A percentile compares a stretch with the other conserved stretches of the same genome.
phyloP scores from a whole-genome alignment of 2,888 invertebrate species.

The Pachycephus smyrnensis region DNA sequence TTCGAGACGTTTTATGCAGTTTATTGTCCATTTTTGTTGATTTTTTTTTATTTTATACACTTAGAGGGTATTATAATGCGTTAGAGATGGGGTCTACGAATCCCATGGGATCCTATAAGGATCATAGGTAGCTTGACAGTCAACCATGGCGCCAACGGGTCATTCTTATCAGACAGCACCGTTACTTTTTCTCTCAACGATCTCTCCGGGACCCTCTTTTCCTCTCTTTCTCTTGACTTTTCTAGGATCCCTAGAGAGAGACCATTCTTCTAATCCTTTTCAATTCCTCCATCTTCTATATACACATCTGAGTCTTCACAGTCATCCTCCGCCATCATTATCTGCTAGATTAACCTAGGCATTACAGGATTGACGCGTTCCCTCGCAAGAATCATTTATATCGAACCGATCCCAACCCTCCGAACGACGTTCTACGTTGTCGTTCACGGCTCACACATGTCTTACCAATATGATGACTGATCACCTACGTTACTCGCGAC shows the following conservation, averaged over 20 bases:
- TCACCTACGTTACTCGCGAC: not conserved
- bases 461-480: slow-evolving; percentile 12
- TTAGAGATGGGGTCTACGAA: not conserved
- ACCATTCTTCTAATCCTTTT: not conserved
- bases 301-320: slow-evolving; percentile 9
- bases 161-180: slow-evolving; percentile 39
- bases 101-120: not conserved
- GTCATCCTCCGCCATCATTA: slow-evolving; percentile 6
- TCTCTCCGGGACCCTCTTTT: not conserved
- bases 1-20: not conserved
- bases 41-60: not conserved
- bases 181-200: slow-evolving; percentile 29
- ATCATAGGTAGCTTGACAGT: slow-evolving; percentile 1
- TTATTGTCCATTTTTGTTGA: not conserved
- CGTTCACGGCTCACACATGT: slow-evolving; percentile 6
- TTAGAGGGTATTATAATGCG: not conserved
- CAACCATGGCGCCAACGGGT: slow-evolving; percentile 39
- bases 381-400: slow-evolving; percentile 9
- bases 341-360: slow-evolving; percentile 21
- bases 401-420: not conserved
- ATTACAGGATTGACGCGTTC: slow-evolving; percentile 23
- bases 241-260: not conserved
- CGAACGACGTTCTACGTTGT: slow-evolving; percentile 4
- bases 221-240: slow-evolving; percentile 16
- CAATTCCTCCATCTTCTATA: not conserved